Conservation (phyloP, 2,888 invertebrate species). For the Apeira syringaria region DNA sequence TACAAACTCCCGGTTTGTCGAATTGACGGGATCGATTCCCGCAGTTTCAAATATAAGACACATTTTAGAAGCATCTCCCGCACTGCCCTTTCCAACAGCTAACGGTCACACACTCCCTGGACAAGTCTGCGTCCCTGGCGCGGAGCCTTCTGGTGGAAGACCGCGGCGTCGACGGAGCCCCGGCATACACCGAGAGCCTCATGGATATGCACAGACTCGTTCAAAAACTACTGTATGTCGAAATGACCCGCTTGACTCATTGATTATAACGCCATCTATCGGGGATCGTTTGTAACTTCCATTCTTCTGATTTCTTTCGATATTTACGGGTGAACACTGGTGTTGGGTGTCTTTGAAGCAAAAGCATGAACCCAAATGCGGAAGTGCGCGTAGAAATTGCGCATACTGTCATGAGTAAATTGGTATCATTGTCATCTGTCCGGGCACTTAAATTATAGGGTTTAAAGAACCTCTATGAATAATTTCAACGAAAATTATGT, state of each 20-base stretch:
- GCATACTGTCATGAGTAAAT: no score
- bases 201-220: conserved; percentile 99
- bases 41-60: no score
- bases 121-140: conserved; percentile 88
- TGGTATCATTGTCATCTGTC: no score
- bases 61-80: conserved; percentile 3
- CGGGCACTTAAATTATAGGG: no score
- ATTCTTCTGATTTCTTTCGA: neutral
- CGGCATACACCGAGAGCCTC: conserved; percentile 97
- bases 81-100: conserved; percentile 43
- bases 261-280: conserved; percentile 7
- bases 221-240: conserved; percentile 63
- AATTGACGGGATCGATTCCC: no score
- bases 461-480: no score
- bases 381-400: no score
- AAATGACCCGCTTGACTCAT: neutral
- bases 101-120: conserved; percentile 51
- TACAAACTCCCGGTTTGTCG: no score
- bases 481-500: no score
- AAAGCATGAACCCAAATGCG: no score
- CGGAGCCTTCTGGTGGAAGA: conserved; percentile 97
- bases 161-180: conserved; percentile 89
- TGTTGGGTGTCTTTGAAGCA: neutral
- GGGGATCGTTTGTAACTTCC: neutral
- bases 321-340: neutral